These are phyloP conservation scores for Cephus rjabovi DNA, from an alignment of 2,888 invertebrate species.

Conservation along the genomic window DNA sequence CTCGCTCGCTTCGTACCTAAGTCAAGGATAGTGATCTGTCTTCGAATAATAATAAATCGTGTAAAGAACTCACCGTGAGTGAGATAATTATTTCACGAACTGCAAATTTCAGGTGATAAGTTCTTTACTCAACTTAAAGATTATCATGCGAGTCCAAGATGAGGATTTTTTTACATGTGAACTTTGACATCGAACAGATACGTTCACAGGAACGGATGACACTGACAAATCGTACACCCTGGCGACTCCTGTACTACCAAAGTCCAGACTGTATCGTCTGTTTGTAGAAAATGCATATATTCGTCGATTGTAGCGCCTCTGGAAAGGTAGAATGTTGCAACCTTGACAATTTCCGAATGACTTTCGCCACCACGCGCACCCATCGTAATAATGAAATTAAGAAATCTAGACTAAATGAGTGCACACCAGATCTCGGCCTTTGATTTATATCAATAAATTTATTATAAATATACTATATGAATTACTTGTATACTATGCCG, in stretches of 20 bases:
- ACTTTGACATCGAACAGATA: neutral
- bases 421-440: neutral
- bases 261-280: neutral
- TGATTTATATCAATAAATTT: neutral
- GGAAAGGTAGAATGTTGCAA: neutral
- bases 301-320: neutral
- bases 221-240: neutral
- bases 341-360: slow-evolving; percentile 6
- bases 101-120: neutral
- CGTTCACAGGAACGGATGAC: neutral
- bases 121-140: neutral
- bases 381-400: neutral
- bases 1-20: slow-evolving; percentile 29
- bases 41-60: slow-evolving; percentile 30
- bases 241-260: neutral
- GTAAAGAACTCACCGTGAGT: slow-evolving; percentile 18
- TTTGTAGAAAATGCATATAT: neutral
- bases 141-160: no score
- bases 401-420: neutral
- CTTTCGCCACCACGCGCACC: slow-evolving; percentile 4
- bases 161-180: neutral
- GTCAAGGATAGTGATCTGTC: slow-evolving; percentile 33
- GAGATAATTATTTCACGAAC: neutral
- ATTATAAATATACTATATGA: neutral
- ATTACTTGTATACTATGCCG: neutral